Conservation (phyloP, 2,888 invertebrate genomes). For the Corythucha ciliata region DNA sequence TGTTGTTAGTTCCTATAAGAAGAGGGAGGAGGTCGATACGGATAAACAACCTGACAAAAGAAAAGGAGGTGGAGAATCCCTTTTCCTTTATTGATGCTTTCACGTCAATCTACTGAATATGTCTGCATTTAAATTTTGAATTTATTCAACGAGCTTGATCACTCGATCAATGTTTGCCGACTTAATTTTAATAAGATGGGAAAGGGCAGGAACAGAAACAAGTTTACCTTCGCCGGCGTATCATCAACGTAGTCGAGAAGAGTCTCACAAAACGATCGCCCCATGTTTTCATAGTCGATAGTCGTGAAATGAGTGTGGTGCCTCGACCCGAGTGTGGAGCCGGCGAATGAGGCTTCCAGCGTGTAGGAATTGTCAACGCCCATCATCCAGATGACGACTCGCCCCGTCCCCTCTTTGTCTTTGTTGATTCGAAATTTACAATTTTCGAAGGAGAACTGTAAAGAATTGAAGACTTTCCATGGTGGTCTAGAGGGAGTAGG, state of each 20-base stretch:
- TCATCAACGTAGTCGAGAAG: conserved; percentile 83
- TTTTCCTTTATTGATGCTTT: too few relatives aligned
- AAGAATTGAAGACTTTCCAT: conserved; percentile 21
- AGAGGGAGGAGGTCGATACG: too few relatives aligned
- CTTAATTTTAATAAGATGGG: not conserved
- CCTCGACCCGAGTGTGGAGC: conserved; percentile 72
- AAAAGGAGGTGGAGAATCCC: too few relatives aligned
- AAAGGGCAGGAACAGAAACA: not conserved
- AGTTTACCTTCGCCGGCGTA: conserved; percentile 59
- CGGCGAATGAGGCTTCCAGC: conserved; percentile 90
- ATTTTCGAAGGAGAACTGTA: conserved; percentile 83
- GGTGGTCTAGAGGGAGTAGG: not conserved
- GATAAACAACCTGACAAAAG: too few relatives aligned
- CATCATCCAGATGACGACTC: conserved; percentile 92
- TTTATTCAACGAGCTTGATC: too few relatives aligned
- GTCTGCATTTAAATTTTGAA: too few relatives aligned
- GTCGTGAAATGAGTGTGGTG: conserved; percentile 75
- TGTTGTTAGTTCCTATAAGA: too few relatives aligned
- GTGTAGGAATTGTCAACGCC: conserved; percentile 91
- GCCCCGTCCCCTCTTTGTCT: conserved; percentile 87
- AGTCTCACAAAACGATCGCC: conserved; percentile 85
- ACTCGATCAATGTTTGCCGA: too few relatives aligned
- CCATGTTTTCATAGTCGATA: conserved; percentile 72
- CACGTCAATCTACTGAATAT: too few relatives aligned
- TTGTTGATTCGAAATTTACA: conserved; percentile 91